Evolutionary conservation across 2,113 vertebrate species (phyloP).

Genomic region (Nematolebias whitei): DNA sequence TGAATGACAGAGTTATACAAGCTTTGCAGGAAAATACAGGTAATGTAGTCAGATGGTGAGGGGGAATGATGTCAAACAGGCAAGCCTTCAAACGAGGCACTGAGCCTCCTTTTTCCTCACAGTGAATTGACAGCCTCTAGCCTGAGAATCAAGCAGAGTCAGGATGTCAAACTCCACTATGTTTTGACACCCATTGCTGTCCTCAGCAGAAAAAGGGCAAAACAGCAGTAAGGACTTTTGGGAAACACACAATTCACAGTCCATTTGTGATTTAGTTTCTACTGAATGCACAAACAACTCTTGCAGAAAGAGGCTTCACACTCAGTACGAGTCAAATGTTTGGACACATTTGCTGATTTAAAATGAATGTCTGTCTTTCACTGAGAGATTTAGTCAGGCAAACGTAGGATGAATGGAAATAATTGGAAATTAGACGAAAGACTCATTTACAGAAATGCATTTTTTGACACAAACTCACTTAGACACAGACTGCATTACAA

Average conservation of each 20-base stretch:
- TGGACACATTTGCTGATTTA: not conserved
- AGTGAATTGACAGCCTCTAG: conserved; percentile 69
- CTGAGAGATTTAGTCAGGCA: not conserved
- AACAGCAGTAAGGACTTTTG: conserved; percentile 48
- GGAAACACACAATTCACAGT: conserved; percentile 63
- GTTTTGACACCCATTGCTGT: conserved; percentile 74
- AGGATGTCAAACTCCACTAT: conserved; percentile 65
- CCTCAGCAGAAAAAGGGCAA: conserved; percentile 71
- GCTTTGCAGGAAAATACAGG: conserved; percentile 68
- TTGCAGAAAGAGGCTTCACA: conserved; percentile 14
- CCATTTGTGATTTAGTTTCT: conserved; percentile 60
- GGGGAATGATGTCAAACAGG: conserved; percentile 70
- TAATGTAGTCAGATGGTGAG: conserved; percentile 64
- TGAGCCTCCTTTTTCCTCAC: conserved; percentile 49
- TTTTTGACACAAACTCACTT: no score
- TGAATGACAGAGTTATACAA: conserved; percentile 63
- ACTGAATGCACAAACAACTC: conserved; percentile 53
- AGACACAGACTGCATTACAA: no score
- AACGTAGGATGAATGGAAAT: not conserved
- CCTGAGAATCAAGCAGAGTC: conserved; percentile 67
- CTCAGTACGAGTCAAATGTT: not conserved
- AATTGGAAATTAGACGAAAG: not conserved
- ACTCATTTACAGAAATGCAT: no score
- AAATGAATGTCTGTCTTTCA: not conserved
- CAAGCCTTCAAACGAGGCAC: conserved; percentile 68